These are phyloP conservation scores for Malurus alboscapulatus DNA, from an alignment of 2,113 vertebrate species.

Conservation along the genomic window DNA sequence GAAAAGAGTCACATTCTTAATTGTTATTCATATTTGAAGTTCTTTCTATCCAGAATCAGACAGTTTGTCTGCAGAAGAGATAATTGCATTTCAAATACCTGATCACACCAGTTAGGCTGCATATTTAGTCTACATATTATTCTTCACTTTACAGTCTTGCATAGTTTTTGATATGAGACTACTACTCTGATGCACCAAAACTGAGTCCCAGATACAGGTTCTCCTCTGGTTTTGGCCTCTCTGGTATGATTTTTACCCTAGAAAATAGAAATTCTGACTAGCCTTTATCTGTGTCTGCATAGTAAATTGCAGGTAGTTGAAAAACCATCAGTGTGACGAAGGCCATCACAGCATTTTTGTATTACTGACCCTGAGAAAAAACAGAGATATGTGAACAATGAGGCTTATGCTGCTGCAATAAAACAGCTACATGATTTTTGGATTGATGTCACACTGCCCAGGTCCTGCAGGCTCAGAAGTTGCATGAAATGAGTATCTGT, in stretches of 20 bases:
- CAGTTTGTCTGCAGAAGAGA: neutral
- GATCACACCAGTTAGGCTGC: neutral
- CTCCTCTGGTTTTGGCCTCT: neutral
- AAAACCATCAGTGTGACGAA: rapidly evolving
- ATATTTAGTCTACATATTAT: too few relatives aligned
- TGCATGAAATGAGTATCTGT: neutral
- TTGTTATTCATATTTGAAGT: neutral
- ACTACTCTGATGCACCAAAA: neutral
- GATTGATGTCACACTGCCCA: neutral
- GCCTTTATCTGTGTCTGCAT: neutral
- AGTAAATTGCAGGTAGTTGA: neutral
- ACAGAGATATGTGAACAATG: neutral
- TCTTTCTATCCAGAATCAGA: neutral
- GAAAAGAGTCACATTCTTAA: neutral
- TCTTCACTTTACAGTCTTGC: neutral
- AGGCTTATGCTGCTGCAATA: neutral
- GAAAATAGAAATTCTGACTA: neutral
- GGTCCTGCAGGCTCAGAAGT: neutral
- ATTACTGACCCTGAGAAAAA: neutral
- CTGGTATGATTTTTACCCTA: neutral
- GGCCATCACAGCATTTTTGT: neutral
- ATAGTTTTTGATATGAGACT: neutral
- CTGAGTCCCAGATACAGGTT: neutral
- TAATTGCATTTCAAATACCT: neutral
- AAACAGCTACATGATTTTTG: neutral